Evolutionary conservation across 2,113 vertebrate species (phyloP), one percentile per base, ranked within the genome.

Genomic region (Hyperoodon ampullatus): DNA sequence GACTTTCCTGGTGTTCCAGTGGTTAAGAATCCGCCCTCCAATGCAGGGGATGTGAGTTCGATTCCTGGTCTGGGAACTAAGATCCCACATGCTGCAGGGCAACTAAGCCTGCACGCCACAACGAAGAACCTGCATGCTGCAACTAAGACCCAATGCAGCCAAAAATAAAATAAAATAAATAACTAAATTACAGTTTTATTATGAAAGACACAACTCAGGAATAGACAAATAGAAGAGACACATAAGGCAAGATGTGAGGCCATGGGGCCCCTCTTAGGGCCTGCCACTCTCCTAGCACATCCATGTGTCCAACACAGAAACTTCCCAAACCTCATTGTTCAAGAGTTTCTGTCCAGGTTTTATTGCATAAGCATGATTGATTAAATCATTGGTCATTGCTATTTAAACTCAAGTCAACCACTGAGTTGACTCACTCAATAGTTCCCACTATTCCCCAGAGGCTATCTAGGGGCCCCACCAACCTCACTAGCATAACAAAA

Each of bases 211-310:
- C 23, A 60, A 30, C 8, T 75, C 26, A 96, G 53, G 7, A 96
- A 80, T 6, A 68, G 47, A 1, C 39, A 74, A 16, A 71, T 53
- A 1, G 13, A 80, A 84, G 77, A 72, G 16, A 66, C 65, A 50
- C 13, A 16, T 42, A 55, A 35, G 21, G 47, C 39, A 68, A 75
- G 11, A 28, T 44, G 23, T 35, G 2, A 42, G 39, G 6, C n/a
- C 30, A 1, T 6, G 16, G 13, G 4, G 9, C 2, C 7, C 14
- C 21, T 65, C 42, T 63, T 10, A 19, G 53, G 68, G 12, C 1
- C 4, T 28, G 16, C 33, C 23, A 44, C 18, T 61, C 18, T 55
- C 26, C n/a, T 28, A 50, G 24, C 16, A 50, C 1, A 4, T 24
- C 74, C 12, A 0, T 70, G 53, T 53, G 24, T 26, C 42, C 53